Base-by-base conservation (phyloP, 2,797 vertebrate species). In the Cercopithecus hamlyni region DNA sequence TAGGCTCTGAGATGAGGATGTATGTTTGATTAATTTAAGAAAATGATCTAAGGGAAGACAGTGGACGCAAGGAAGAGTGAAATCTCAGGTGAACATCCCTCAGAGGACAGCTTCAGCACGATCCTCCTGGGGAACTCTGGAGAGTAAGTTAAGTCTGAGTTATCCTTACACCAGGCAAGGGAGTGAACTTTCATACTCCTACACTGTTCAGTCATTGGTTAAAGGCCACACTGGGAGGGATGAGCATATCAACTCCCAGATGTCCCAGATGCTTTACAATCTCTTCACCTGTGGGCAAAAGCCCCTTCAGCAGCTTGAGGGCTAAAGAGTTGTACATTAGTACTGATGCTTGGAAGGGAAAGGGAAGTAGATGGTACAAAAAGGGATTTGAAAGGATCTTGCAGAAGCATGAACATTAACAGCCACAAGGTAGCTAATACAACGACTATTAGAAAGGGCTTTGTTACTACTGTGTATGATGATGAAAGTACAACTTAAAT, bases 11-110 rank as follows among this genome's bases (percentile, higher is more conserved):
- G 14, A 15, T 75, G 48, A 95, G 76, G 48, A 87, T 90, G 14
- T 84, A 30, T 90, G 33, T 89, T 61, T 43, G 67, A 84, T 73
- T 81, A 88, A 81, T 85, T 96, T 82, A 90, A 93, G 11, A 15
- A 81, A 52, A 4, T 61, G 3, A 6, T 73, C 58, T 30, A 13
- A 43, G 19, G 12, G 33, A 45, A 52, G 36, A 92, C 11, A 73
- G 5, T 61, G 8, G 57, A 86, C 85, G 14, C 50, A 81, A 75
- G 55, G 73, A 96, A 96, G 14, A 14, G 3, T 61, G 70, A 0
- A 33, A 14, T 87, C 36, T 57, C 27, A 27, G 6, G 48, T 45
- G 27, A 88, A 88, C 95, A 41, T 73, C 24, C 72, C 52, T 88
- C 43, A 83, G n/a, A 33, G 55, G n/a, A 27, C 43, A 76, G 50